Base-by-base conservation (phyloP, 2,888 invertebrate genomes). In the Cataglyphis rosenhaueri region DNA sequence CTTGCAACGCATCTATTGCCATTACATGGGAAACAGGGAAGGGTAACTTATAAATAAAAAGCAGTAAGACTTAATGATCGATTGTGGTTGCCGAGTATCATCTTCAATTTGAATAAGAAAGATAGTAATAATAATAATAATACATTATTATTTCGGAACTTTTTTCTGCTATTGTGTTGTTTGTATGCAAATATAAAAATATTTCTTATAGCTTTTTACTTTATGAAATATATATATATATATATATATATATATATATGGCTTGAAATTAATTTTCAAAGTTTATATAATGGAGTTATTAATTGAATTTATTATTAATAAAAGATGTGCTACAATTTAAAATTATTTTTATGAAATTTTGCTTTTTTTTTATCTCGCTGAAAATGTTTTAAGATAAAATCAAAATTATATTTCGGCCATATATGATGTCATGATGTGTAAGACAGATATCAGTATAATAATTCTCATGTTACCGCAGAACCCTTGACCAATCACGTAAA, bases 1-100 rank as follows among this genome's bases (percentile, higher is more conserved):
- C 83, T 88, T 75, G 84, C 86, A 85, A 90, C 86, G 89, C 91
- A 91, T 91, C 87, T 84, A 91, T 92, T 91, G 91, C 88, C 88
- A 90, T 91, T 91, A 90, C 84, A 84, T 32, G 84, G 62, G 84
- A 86, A 85, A 82, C 74, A 85, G 85, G 85, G 81, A 75, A 78
- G 85, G 82, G 81, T 89, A 88, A 88, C 92, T 92, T 92, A 91
- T 93, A 92, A 93, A 93, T 92, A 93, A 92, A 92, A 89, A 91
- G 91, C 84, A 86, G 86, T 84, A 71, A 82, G 74, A 74, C 29
- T 62, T 64, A 71, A 70, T 32, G 25, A 73, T 15, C 59, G 32
- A 79, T 75, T 25, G 32, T 32, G 32, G 18, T 85, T 76, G 70
- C 75, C 48, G 25, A 66, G 38, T 38, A 21, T 57, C 21, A 29